These are phyloP conservation scores for Spisula solida DNA, from an alignment of 2,888 invertebrate genomes.

Conservation along the genomic window DNA sequence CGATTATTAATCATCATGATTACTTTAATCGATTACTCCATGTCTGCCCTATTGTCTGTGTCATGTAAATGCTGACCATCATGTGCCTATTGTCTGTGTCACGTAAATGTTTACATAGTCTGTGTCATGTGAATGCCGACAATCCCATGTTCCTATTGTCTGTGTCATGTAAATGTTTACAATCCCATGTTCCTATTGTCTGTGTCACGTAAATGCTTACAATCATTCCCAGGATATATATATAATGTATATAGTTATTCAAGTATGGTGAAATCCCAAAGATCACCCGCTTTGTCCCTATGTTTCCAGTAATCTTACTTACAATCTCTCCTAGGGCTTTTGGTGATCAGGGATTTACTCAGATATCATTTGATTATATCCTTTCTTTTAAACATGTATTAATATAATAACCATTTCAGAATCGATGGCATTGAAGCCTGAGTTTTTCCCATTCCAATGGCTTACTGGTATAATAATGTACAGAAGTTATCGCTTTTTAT, in stretches of 20 bases:
- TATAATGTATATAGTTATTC: background rate
- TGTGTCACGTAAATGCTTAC: background rate
- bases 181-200: too few species aligned
- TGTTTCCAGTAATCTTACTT: background rate
- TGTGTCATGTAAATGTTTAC: too few species aligned
- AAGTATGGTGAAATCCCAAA: background rate
- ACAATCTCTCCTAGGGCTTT: background rate
- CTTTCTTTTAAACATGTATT: background rate
- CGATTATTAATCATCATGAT: too few species aligned
- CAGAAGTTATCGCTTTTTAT: background rate
- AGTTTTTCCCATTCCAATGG: slow-evolving; percentile 3
- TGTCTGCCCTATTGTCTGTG: too few species aligned
- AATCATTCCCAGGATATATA: background rate
- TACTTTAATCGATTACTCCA: too few species aligned
- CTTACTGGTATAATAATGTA: slow-evolving; percentile 9
- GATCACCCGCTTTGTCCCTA: background rate
- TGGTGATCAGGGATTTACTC: background rate
- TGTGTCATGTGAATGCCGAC: too few species aligned
- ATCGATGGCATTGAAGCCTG: background rate
- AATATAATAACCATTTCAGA: slow-evolving; percentile 4
- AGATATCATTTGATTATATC: background rate
- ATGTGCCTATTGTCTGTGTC: too few species aligned
- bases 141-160: too few species aligned
- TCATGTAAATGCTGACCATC: too few species aligned
- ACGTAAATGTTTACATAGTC: too few species aligned